Base-by-base conservation (phyloP, 2,888 invertebrate species). In the Chrysotoxum bicinctum region DNA sequence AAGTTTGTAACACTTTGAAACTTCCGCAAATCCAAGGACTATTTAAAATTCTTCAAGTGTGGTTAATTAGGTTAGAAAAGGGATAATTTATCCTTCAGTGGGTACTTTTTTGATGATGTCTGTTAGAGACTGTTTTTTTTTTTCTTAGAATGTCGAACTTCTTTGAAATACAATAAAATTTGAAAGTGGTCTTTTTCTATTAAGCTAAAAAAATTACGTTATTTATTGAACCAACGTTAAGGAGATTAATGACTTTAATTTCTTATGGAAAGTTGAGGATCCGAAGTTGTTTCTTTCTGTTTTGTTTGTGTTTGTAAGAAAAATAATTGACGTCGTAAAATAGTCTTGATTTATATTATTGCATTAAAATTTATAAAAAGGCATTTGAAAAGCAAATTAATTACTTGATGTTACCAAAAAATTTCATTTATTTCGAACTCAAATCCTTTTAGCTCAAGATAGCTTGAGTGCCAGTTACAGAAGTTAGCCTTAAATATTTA, bases 41-140 rank as follows among this genome's bases (percentile, higher is more conserved):
- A 50, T 66, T 66, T 9, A 16, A 21, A 66, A 35, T 37, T 37
- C 50, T 50, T 66, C 50, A 50, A 66, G 50, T 66, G 66, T 35
- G 23, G 66, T n/a, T 66, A 66, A 66, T 66, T 35, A 66, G 50
- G 66, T 50, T 66, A 37, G 23, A 66, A 66, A 35, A 37, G 23
- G 35, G 35, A 23, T 23, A 16, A n/a, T 37, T 21, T 48, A 16
- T 10, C 0, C 16, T 14, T 32, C 8, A 5, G 5, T n/a, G 43
- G 16, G 9, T 3, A n/a, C 2, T n/a, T 8, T n/a, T 26, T 16
- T 30, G 19, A 19, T 48, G 14, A 23, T 23, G 23, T 14, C 21
- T 14, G 2, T 14, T 12, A 23, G 14, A 14, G 4, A 14, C 21
- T 6, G 2, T 19, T 48, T 10, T 23, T 23, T 50, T 14, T 50